A percentile compares a stretch with the other conserved stretches of the same genome.
Conservation (phyloP, 2,113 vertebrate species). For the Geothlypis trichas region DNA sequence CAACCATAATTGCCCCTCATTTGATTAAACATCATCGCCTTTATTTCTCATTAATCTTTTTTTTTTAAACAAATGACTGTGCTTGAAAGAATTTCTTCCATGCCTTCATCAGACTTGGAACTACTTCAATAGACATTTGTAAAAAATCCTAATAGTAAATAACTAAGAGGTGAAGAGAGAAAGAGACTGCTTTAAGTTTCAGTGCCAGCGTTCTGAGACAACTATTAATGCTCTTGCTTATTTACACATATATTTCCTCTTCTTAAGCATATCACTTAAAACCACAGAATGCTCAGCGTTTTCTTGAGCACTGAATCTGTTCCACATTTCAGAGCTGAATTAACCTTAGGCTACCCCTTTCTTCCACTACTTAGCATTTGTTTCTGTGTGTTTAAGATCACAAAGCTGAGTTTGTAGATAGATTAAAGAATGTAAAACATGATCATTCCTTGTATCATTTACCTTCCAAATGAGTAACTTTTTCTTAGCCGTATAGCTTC, state of each 20-base stretch:
- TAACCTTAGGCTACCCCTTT: conserved; percentile 23
- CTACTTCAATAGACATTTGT: conserved; percentile 35
- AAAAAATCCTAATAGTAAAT: conserved; percentile 46
- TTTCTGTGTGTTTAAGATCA: neutral
- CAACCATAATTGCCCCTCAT: neutral
- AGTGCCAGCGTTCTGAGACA: conserved; percentile 22
- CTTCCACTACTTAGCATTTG: neutral
- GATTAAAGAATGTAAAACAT: neutral
- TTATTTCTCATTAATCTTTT: neutral
- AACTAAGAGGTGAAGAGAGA: conserved; percentile 12
- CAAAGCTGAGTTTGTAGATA: neutral
- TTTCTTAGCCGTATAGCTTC: neutral
- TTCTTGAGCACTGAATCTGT: neutral
- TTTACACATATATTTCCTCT: conserved; percentile 2
- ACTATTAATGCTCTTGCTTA: conserved; percentile 15
- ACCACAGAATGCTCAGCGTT: neutral
- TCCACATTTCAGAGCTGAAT: neutral
- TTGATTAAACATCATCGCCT: neutral
- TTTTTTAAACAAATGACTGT: neutral
- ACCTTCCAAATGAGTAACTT: neutral
- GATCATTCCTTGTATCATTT: neutral
- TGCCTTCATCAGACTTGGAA: conserved; percentile 34
- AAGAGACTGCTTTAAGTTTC: neutral
- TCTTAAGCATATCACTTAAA: neutral
- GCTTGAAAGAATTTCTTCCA: neutral